Percentiles rank a stretch among this genome's conserved stretches.
phyloP scores from a whole-genome alignment of 2,888 invertebrate genomes.

The Pandemis heparana region DNA sequence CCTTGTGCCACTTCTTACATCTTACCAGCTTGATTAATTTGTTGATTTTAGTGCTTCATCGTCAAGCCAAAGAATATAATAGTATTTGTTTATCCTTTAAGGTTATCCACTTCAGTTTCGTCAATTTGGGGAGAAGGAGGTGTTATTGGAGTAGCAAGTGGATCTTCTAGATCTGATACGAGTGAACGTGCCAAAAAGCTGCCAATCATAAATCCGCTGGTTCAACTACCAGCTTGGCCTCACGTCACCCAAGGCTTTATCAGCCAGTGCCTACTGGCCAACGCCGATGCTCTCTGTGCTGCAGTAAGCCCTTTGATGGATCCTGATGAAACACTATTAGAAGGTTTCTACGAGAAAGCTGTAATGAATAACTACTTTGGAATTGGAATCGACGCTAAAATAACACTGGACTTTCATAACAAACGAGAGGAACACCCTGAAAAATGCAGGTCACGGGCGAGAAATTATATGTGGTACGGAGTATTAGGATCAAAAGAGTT shows the following conservation, averaged over 20 bases:
- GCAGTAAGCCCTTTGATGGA: slow-evolving; percentile 98
- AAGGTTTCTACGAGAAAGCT: slow-evolving; percentile 96
- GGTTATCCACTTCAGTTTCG: slow-evolving; percentile 82
- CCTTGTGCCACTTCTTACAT: no score
- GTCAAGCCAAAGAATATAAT: neutral
- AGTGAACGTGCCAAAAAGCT: slow-evolving; percentile 89
- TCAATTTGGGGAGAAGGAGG: slow-evolving; percentile 82
- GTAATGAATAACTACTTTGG: slow-evolving; percentile 99
- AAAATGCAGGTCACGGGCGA: slow-evolving; percentile 96
- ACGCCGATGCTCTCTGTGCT: slow-evolving; percentile 98
- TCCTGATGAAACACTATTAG: slow-evolving; percentile 94
- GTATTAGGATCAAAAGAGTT: slow-evolving; percentile 92
- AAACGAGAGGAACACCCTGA: slow-evolving; percentile 99
- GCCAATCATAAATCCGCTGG: slow-evolving; percentile 96
- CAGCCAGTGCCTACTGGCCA: slow-evolving; percentile 97
- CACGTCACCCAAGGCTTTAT: slow-evolving; percentile 94
- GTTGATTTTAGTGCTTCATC: no score
- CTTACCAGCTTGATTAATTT: no score
- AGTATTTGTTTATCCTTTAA: slow-evolving; percentile 46
- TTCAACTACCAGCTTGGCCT: slow-evolving; percentile 95
- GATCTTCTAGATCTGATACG: slow-evolving; percentile 75
- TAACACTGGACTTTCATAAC: slow-evolving; percentile 98
- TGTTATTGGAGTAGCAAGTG: slow-evolving; percentile 55
- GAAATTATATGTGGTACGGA: slow-evolving; percentile 98
- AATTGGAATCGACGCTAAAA: slow-evolving; percentile 99